Evolutionary conservation across 2,888 invertebrate genomes (phyloP), one percentile per base, ranked within the genome.

Genomic region (Plebejus argus): DNA sequence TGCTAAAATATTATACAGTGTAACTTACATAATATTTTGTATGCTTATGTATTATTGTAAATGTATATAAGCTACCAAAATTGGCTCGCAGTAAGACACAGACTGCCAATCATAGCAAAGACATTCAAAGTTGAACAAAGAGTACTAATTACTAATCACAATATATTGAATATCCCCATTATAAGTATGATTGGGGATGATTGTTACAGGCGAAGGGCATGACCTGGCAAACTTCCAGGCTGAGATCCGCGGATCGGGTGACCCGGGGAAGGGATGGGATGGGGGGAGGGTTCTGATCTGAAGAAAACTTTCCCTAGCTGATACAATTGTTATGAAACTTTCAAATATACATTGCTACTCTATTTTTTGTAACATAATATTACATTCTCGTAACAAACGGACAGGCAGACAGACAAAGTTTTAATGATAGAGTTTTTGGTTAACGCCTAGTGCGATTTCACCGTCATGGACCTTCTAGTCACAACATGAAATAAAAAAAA

Each of bases 221-320:
- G 61, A 23, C 66, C 53, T 74, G 74, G 74, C 53, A 74, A 45
- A 74, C 74, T 74, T 74, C 74, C 74, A 72, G 71, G 71, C 71
- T n/a, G 45, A 72, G 39, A 23, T 6, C 71, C 45, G 23, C 5
- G 45, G 72, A n/a, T 74, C 53, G 49, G 28, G 74, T 49, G 74
- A 49, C 53, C 45, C 20, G 5, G 49, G 39, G 39, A 20, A 10
- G 6, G 15, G 49, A 20, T 2, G 45, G n/a, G 28, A 7, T 28
- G 72, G 33, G 18, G 3, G 28, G 15, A 28, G n/a, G n/a, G n/a
- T n/a, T n/a, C 45, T 72, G 20, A 74, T 53, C n/a, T n/a, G n/a
- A n/a, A 53, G 53, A 15, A 28, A 74, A 74, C 49, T 74, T 74
- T 15, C n/a, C 35, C 53, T 74, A 74, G 49, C 72, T 72, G 49